Evolutionary conservation across 2,113 vertebrate genomes (phyloP).

Genomic region (Sarotherodon lohbergeri): DNA sequence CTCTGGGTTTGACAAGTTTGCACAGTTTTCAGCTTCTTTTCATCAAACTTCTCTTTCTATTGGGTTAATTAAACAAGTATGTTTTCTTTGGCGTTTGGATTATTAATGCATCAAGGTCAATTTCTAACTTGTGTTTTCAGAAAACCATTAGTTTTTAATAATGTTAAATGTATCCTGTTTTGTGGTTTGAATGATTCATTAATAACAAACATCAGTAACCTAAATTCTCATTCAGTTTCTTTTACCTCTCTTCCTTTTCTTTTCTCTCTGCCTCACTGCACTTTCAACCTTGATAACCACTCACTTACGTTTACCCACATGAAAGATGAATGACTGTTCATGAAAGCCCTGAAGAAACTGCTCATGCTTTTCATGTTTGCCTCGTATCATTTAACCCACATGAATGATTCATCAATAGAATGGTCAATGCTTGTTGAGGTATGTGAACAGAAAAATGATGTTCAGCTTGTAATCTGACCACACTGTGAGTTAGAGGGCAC

Average conservation of each 20-base stretch:
- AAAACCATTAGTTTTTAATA: not conserved
- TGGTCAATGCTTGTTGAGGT: not conserved
- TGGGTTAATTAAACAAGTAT: not conserved
- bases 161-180: not conserved
- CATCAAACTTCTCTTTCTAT: not conserved
- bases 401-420: conserved; percentile 27
- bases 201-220: not conserved
- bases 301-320: conserved; percentile 16
- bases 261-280: not conserved
- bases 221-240: not conserved
- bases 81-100: not conserved
- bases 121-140: not conserved
- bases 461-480: not conserved
- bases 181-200: not conserved
- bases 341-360: not conserved
- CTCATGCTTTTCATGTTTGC: conserved; percentile 27
- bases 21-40: not conserved
- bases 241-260: not conserved
- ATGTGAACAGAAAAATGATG: not conserved
- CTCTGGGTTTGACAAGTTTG: not conserved
- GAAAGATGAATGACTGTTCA: conserved; percentile 23
- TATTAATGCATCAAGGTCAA: not conserved
- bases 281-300: not conserved
- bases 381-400: conserved; percentile 19
- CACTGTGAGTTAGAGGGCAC: not conserved